Evolutionary conservation across 2,888 invertebrate species (phyloP).

Genomic region (Caenorhabditis afra): DNA sequence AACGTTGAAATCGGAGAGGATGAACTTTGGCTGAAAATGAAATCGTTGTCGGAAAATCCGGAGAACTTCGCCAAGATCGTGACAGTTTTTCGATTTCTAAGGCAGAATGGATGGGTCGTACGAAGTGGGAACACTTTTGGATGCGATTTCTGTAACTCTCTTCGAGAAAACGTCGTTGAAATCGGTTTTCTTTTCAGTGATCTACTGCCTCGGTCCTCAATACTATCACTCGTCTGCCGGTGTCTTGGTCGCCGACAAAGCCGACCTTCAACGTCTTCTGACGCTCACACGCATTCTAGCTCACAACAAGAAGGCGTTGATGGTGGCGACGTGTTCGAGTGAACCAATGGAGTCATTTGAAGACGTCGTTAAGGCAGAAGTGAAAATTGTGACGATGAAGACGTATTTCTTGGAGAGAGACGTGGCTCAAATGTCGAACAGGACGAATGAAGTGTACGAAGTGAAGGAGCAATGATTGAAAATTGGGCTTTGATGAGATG

Average conservation of each 20-base stretch:
- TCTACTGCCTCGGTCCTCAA: constrained; percentile 52
- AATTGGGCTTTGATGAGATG: neutral
- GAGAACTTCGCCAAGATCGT: constrained; percentile 21
- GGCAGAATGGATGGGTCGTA: constrained; percentile 65
- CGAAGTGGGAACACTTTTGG: constrained; percentile 65
- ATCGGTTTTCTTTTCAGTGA: constrained; percentile 31
- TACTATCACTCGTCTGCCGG: constrained; percentile 55
- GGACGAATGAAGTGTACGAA: constrained; percentile 42
- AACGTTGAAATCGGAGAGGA: neutral
- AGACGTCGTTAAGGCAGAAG: constrained; percentile 18
- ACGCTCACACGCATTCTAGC: constrained; percentile 53
- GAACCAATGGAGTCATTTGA: constrained; percentile 17
- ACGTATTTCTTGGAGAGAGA: constrained; percentile 54
- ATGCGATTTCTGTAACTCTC: constrained; percentile 66
- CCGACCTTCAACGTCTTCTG: constrained; percentile 34
- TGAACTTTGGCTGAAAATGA: constrained; percentile 43
- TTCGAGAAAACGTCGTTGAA: neutral
- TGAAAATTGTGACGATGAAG: constrained; percentile 47
- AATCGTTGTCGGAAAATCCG: constrained; percentile 8
- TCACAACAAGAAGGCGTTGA: constrained; percentile 52
- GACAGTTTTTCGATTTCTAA: constrained; percentile 58
- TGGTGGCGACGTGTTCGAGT: constrained; percentile 22
- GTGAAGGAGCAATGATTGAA: constrained; percentile 14
- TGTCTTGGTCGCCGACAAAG: constrained; percentile 36
- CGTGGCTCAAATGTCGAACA: constrained; percentile 34